Evolutionary conservation across 2,888 invertebrate genomes (phyloP), one percentile per base, ranked within the genome.

Genomic region (Cerceris rybyensis): DNA sequence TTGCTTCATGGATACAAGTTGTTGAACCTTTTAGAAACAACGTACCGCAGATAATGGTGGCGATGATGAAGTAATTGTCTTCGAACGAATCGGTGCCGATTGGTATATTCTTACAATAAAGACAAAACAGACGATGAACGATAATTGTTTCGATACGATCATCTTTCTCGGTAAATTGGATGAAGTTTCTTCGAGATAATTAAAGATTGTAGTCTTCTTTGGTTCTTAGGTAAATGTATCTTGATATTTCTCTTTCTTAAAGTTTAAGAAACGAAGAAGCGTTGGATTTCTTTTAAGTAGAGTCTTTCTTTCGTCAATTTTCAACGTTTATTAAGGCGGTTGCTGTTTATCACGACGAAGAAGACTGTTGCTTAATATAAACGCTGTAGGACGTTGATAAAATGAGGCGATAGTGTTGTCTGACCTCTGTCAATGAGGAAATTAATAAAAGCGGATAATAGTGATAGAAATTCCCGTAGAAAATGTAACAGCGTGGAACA

Each of bases 351-450:
- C 39, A 9, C 16, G 52, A 39, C 28, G 50, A 57, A 52, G 52
- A 58, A 16, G 41, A n/a, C 14, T 17, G 46, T 43, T 11, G 46
- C 46, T 13, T 16, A 16, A 42, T 43, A 46, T 61, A 46, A 46
- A 46, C 41, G 42, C 58, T 69, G 39, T 43, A 41, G 41, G n/a
- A 54, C n/a, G 60, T 60, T 75, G 74, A 75, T 75, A 70, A 70
- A 11, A 54, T 28, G 41, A 55, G 57, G 39, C 54, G 64, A 70
- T 55, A 63, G 60, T 28, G 54, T 14, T n/a, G 9, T 46, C 50
- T 65, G 69, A 75, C 69, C 74, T 55, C 14, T 61, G 63, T 17
- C 60, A 60, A 42, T 39, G 46, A 55, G 49, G 14, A 73, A 73
- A 41, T 61, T 61, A 17, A 54, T 16, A n/a, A 28, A 39, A 66